These are phyloP conservation scores for Vulpes vulpes DNA, from an alignment of 2,113 vertebrate species.

Conservation along the genomic window DNA sequence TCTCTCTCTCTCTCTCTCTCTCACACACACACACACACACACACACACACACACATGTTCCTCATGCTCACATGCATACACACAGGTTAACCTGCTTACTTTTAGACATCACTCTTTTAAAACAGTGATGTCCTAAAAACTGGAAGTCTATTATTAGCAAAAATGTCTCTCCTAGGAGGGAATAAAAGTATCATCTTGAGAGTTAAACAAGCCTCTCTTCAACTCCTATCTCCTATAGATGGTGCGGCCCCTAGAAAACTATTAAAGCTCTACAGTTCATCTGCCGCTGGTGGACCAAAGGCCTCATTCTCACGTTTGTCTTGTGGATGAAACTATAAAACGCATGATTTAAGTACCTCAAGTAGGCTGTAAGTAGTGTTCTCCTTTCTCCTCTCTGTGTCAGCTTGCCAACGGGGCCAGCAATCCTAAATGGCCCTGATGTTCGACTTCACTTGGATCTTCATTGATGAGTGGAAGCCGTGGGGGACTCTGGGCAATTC, in stretches of 20 bases:
- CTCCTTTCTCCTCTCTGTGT: neutral
- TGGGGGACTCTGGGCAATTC: neutral
- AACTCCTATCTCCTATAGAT: neutral
- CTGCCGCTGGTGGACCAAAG: neutral
- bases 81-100: neutral
- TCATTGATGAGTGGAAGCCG: neutral
- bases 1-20: neutral
- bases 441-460: neutral
- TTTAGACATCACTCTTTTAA: neutral
- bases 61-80: neutral
- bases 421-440: neutral
- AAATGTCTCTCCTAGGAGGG: neutral
- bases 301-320: neutral
- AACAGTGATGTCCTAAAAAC: neutral
- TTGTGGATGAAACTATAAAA: neutral
- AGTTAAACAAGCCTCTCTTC: neutral
- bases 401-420: neutral
- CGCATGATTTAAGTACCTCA: accelerated
- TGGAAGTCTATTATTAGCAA: neutral
- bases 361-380: accelerated
- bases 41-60: neutral
- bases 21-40: neutral
- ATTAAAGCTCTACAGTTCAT: neutral
- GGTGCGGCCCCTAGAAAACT: neutral
- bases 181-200: neutral